Percentiles rank a stretch among this genome's conserved stretches.
These are phyloP conservation scores for Dromaius novaehollandiae DNA, from an alignment of 2,113 vertebrate genomes.

Conservation along the genomic window DNA sequence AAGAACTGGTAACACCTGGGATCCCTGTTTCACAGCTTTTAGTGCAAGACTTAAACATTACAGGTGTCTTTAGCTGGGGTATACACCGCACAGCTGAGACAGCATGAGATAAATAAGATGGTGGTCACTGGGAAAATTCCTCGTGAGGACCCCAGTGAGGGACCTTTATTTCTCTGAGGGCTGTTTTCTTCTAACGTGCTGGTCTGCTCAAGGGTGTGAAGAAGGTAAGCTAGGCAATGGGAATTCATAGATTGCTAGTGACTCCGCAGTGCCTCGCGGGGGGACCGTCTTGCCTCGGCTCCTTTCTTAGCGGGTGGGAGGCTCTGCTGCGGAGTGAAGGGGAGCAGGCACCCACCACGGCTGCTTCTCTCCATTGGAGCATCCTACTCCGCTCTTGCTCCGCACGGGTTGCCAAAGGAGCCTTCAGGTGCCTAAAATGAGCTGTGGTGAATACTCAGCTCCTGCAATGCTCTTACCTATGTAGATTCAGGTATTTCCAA, in stretches of 20 bases:
- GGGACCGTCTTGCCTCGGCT: background rate
- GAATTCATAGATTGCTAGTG: background rate
- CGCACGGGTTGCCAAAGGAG: background rate
- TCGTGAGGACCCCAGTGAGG: background rate
- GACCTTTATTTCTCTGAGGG: background rate
- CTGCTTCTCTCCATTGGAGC: background rate
- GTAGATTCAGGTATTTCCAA: background rate
- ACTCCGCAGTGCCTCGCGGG: background rate
- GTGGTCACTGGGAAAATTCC: background rate
- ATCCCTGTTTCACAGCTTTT: conserved; percentile 2
- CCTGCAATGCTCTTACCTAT: background rate
- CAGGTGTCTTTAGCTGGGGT: background rate
- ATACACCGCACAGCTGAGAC: background rate
- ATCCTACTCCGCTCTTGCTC: background rate
- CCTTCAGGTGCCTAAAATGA: background rate
- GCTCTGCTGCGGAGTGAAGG: background rate
- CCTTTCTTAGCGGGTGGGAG: background rate
- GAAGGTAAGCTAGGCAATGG: background rate
- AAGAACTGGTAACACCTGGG: conserved; percentile 38
- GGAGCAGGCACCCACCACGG: background rate
- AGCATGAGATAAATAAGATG: background rate
- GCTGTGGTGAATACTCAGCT: background rate
- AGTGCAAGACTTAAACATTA: background rate
- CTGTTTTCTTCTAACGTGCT: background rate
- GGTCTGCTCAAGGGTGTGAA: background rate